Base-by-base conservation (phyloP, 2,888 invertebrate species). In the Agelastica alni region DNA sequence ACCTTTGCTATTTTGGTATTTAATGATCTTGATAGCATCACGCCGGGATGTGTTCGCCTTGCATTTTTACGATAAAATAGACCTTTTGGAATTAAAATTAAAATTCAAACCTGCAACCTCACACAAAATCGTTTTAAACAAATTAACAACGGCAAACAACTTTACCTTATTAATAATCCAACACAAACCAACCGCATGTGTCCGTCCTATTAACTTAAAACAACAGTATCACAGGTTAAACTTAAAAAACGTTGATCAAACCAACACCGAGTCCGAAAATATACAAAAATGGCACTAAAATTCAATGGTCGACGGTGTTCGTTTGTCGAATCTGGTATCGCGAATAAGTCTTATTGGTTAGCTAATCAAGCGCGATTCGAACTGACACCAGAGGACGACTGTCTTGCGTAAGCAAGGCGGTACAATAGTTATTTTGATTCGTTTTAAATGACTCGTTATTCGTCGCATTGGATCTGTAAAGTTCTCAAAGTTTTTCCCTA, bases 351-450 rank as follows among this genome's bases (percentile, higher is more conserved):
- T 41, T 31, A 30, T 34, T 30, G 43, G 16, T 56, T 46, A 48
- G 34, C 39, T 51, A 49, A 61, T 58, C 58, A 54, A 59, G 55
- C 60, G 59, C 64, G 60, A 58, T 51, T 55, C 53, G 22, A 14
- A 49, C 41, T 41, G 30, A 41, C 12, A 48, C 18, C 17, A 26
- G 7, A 26, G 18, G 10, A 39, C 5, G 18, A 6, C 26, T 51
- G 52, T 42, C 56, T 66, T 63, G 64, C 63, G 61, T 63, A 66
- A 66, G 61, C 49, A 18, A 16, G 41, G 39, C 48, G 48, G 39
- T 31, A 32, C 41, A 20, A n/a, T 36, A 16, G 17, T 16, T 36
- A 10, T 6, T 31, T 31, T 12, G 31, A 6, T 31, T 31, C 14
- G 12, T n/a, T n/a, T n/a, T 5, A 31, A 31, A 4, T 31, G 5